Evolutionary conservation across 2,888 invertebrate species (phyloP), one percentile per base, ranked within the genome.

Genomic region (Lepidochitona cinerea): DNA sequence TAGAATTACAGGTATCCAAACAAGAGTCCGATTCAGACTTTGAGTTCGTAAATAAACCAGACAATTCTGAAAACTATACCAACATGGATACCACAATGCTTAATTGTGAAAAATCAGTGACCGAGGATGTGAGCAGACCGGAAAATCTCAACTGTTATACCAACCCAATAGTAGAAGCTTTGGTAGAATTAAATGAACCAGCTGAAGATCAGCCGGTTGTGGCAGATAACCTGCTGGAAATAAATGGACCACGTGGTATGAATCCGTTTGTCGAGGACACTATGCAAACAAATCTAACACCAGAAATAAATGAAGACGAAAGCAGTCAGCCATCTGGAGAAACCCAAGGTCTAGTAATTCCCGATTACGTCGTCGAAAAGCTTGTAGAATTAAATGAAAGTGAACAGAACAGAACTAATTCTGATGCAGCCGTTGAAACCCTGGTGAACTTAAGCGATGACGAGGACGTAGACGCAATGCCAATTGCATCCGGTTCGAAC

Each of bases 281-380:
- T n/a, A n/a, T n/a, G n/a, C n/a, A n/a, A n/a, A n/a, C n/a, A n/a
- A n/a, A n/a, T n/a, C n/a, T n/a, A n/a, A n/a, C n/a, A n/a, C n/a
- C n/a, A n/a, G n/a, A n/a, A n/a, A n/a, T n/a, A n/a, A n/a, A n/a
- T n/a, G n/a, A n/a, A n/a, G n/a, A n/a, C n/a, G n/a, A n/a, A n/a
- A n/a, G n/a, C n/a, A n/a, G n/a, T n/a, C n/a, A n/a, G n/a, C n/a
- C n/a, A n/a, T n/a, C n/a, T n/a, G n/a, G n/a, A n/a, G 49, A 49
- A 49, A 49, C 49, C 2, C 49, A 2, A 49, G 49, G 2, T 49
- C 49, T 2, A 49, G 59, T 59, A 14, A 66, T 66, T 14, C 66
- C 66, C 5, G 66, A 66, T 37, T 35, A 66, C 6, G 66, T 66
- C 3, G 66, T 66, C 1, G 66, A 66, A 66, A 66, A 66, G 35